Percentiles rank a stretch among this genome's conserved stretches.
phyloP scores from a whole-genome alignment of 2,888 invertebrate genomes.

The Scotopteryx bipunctaria region DNA sequence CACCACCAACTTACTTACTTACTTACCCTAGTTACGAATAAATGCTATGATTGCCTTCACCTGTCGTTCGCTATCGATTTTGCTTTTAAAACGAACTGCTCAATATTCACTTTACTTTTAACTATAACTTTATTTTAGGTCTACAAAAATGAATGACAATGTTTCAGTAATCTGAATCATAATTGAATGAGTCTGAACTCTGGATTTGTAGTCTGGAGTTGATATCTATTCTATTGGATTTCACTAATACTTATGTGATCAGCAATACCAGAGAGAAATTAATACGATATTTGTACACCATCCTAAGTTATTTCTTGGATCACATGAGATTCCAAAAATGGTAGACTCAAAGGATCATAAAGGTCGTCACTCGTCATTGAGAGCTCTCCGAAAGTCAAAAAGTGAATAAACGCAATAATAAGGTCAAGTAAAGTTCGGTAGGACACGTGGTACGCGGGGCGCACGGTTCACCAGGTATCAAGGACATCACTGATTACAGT shows the following conservation, averaged over 20 bases:
- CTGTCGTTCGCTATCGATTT: constrained; percentile 23
- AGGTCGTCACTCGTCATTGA: constrained; percentile 10
- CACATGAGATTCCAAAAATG: not conserved
- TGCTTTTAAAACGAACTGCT: constrained; percentile 6
- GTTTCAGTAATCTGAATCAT: too few relatives aligned
- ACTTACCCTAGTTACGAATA: constrained; percentile 19
- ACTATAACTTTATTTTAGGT: too few relatives aligned
- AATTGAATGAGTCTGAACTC: too few relatives aligned
- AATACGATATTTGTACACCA: too few relatives aligned
- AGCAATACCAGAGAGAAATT: too few relatives aligned
- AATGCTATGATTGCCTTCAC: constrained; percentile 20
- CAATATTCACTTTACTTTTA: not conserved
- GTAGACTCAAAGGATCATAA: not conserved
- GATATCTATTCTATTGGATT: too few relatives aligned
- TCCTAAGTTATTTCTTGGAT: too few relatives aligned
- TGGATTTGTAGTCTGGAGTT: too few relatives aligned
- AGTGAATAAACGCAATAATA: constrained; percentile 19
- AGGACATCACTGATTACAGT: constrained; percentile 12
- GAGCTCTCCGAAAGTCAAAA: constrained; percentile 16
- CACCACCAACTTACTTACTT: constrained; percentile 33
- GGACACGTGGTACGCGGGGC: constrained; percentile 9
- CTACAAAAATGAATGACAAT: too few relatives aligned
- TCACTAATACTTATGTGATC: too few relatives aligned
- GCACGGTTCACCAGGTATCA: constrained; percentile 6
- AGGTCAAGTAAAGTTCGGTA: constrained; percentile 19